Evolutionary conservation across 2,113 vertebrate species (phyloP).

Genomic region (Xenopus borealis): DNA sequence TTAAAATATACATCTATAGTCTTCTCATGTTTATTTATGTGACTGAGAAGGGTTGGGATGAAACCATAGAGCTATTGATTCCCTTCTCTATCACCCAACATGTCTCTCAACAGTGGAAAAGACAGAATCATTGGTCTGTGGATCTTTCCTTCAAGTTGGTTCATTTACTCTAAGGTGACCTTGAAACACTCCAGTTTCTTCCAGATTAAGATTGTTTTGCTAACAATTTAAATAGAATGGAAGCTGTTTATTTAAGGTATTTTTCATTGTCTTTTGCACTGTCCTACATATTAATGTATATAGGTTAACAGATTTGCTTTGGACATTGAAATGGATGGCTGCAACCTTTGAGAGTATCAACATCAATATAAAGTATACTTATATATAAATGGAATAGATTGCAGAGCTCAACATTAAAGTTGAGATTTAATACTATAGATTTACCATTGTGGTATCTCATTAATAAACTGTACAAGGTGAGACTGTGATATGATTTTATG

Average conservation of each 20-base stretch:
- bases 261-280: no score
- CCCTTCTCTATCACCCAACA: slow-evolving; percentile 23
- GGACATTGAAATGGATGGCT: no score
- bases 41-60: not conserved
- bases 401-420: no score
- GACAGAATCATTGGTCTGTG: slow-evolving; percentile 38
- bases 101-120: slow-evolving; percentile 28
- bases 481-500: no score
- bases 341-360: no score
- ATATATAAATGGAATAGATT: no score
- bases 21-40: not conserved
- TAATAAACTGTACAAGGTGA: no score
- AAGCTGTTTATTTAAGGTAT: not conserved
- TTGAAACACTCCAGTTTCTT: slow-evolving; percentile 5
- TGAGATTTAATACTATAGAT: no score
- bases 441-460: no score
- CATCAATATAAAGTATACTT: no score
- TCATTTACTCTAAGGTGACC: slow-evolving; percentile 40
- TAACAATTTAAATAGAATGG: not conserved
- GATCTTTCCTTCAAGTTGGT: slow-evolving; percentile 22
- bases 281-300: no score
- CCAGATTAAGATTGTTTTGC: not conserved
- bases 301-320: no score
- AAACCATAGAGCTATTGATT: slow-evolving; percentile 33
- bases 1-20: not conserved